phyloP scores from a whole-genome alignment of 2,797 vertebrate genomes.

The Meda fulgida region DNA sequence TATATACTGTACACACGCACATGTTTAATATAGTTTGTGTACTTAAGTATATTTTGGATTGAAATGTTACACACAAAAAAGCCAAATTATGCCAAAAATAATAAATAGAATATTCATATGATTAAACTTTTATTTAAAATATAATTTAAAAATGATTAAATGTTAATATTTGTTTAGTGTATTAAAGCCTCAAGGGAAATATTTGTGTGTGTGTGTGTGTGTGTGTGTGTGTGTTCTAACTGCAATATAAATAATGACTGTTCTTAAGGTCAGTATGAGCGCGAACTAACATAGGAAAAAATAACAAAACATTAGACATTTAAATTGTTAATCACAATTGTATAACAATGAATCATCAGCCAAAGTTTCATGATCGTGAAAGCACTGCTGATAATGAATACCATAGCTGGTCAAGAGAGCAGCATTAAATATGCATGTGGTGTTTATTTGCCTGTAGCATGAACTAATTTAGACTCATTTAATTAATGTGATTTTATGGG shows the following conservation, averaged over 20 bases:
- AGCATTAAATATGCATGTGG: constrained; percentile 24
- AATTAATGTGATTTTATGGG: constrained; percentile 22
- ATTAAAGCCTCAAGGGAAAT: not conserved
- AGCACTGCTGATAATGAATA: not conserved
- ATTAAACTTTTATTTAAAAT: not conserved
- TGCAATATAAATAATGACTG: not conserved
- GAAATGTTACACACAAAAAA: too few relatives aligned
- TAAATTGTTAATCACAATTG: not conserved
- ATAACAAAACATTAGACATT: not conserved
- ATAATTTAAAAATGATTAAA: not conserved
- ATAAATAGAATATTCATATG: not conserved
- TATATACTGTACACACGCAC: too few relatives aligned
- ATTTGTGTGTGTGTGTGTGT: not conserved
- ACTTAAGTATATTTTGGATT: too few relatives aligned
- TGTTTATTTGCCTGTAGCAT: constrained; percentile 18
- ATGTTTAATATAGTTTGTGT: too few relatives aligned
- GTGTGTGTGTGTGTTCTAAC: not conserved
- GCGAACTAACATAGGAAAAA: not conserved
- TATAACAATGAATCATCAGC: not conserved
- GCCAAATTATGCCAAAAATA: not conserved
- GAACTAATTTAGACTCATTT: constrained; percentile 13
- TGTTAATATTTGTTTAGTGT: not conserved
- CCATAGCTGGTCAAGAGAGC: not conserved
- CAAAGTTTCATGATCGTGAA: not conserved
- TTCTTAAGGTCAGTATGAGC: not conserved